These are phyloP conservation scores for Drosophila acutilabella DNA, from an alignment of 2,888 invertebrate species.

Conservation along the genomic window DNA sequence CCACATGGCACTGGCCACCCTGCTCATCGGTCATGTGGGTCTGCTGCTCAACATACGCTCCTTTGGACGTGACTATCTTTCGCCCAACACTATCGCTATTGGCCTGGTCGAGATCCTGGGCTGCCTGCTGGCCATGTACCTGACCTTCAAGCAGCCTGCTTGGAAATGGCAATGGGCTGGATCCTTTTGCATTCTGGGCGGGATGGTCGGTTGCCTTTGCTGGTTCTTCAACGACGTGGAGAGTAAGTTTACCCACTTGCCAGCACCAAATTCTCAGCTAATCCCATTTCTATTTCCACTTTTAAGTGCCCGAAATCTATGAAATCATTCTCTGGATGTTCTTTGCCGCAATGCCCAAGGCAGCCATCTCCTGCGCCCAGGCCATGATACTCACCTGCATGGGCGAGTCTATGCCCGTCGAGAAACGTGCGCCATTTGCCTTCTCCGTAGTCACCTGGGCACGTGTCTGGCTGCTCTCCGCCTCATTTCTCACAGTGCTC, in stretches of 20 bases:
- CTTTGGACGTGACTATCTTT: conserved; percentile 84
- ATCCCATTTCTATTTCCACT: conserved; percentile 13
- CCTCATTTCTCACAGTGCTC: conserved; percentile 83
- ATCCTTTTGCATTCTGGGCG: conserved; percentile 82
- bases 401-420: conserved; percentile 81
- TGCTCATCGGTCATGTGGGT: conserved; percentile 84
- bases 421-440: conserved; percentile 79
- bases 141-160: conserved; percentile 76
- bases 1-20: conserved; percentile 83
- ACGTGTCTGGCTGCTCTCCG: conserved; percentile 83
- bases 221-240: conserved; percentile 79
- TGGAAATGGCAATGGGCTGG: conserved; percentile 85
- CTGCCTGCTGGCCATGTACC: conserved; percentile 83
- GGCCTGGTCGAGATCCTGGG: conserved; percentile 84
- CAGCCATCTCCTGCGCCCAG: conserved; percentile 83
- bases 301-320: conserved; percentile 78
- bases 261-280: background rate
- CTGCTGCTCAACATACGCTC: conserved; percentile 85
- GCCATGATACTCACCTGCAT: conserved; percentile 84
- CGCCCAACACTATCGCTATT: conserved; percentile 83
- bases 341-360: conserved; percentile 84
- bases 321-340: conserved; percentile 82
- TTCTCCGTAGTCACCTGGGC: conserved; percentile 84
- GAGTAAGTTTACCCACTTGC: conserved; percentile 62
- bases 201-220: conserved; percentile 82